Percentiles rank a stretch among this genome's conserved stretches.
Conservation (phyloP, 2,797 vertebrate genomes). For the Gobionotothen gibberifrons region DNA sequence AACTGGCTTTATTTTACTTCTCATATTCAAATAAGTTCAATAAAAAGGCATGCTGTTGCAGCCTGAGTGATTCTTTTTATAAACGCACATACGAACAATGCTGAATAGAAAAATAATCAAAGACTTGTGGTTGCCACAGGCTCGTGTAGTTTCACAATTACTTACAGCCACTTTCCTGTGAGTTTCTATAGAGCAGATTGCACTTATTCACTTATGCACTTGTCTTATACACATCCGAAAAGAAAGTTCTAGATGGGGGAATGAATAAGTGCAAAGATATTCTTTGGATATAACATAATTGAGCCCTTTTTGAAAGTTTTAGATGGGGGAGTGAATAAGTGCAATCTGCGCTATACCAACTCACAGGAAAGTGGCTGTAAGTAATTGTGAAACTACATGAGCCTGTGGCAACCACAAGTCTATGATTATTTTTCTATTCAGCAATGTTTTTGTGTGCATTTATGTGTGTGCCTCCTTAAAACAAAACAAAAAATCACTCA, state of each 20-base stretch:
- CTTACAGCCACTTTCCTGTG: not conserved
- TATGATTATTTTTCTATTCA: conserved; percentile 2
- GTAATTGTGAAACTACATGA: conserved; percentile 1
- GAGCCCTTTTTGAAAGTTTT: no score
- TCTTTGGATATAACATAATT: no score
- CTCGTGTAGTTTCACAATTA: conserved; percentile 1
- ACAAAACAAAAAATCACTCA: not conserved
- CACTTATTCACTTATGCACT: not conserved
- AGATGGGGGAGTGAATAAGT: not conserved
- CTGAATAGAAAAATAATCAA: not conserved
- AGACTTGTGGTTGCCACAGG: not conserved
- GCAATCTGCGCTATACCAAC: not conserved
- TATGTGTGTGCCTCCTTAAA: conserved; percentile 1
- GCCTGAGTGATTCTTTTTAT: not conserved
- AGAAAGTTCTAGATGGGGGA: no score
- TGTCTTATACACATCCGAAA: no score
- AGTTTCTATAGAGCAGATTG: not conserved
- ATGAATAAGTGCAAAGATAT: not conserved
- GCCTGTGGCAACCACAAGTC: not conserved
- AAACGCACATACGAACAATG: conserved; percentile 3
- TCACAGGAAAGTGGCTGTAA: not conserved
- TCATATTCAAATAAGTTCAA: not conserved
- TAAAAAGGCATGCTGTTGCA: conserved; percentile 5
- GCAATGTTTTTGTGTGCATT: conserved; percentile 2
- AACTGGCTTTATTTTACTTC: not conserved